A percentile compares a stretch with the other conserved stretches of the same genome.
Evolutionary conservation across 2,888 invertebrate genomes (phyloP).

Genomic region (Arrhopalites spinosus): DNA sequence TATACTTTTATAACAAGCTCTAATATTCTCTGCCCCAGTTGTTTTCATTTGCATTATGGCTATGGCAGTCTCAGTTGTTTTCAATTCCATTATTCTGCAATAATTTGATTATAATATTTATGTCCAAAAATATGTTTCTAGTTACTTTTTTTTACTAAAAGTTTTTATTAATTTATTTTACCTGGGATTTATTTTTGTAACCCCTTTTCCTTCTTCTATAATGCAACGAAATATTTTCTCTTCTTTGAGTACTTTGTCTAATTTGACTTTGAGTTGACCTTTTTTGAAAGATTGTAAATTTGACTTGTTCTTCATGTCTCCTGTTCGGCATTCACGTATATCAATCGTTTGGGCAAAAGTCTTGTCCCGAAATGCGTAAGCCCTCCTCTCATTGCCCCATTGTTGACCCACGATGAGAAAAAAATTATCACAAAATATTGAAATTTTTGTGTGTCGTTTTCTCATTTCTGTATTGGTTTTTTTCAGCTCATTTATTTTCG

Average conservation of each 20-base stretch:
- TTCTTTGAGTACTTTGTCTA: slow-evolving; percentile 40
- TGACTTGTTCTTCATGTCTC: slow-evolving; percentile 50
- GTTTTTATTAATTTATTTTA: too few relatives aligned
- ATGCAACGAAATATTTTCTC: slow-evolving; percentile 41
- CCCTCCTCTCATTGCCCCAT: slow-evolving; percentile 49
- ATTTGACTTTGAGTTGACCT: slow-evolving; percentile 36
- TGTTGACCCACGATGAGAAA: slow-evolving; percentile 44
- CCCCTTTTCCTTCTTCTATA: slow-evolving; percentile 17
- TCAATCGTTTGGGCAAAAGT: slow-evolving; percentile 47
- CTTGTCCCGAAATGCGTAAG: slow-evolving; percentile 50
- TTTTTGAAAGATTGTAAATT: too few relatives aligned
- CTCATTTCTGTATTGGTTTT: slow-evolving; percentile 42
- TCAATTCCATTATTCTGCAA: slow-evolving; percentile 44
- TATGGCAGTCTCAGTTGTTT: slow-evolving; percentile 51
- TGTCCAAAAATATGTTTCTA: too few relatives aligned
- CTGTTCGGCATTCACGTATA: slow-evolving; percentile 52
- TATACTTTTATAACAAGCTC: slow-evolving; percentile 51
- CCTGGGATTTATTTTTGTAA: slow-evolving; percentile 36
- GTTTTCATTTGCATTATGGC: slow-evolving; percentile 55
- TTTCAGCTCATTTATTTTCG: too few relatives aligned
- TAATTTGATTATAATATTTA: too few relatives aligned
- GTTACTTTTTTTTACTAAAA: too few relatives aligned
- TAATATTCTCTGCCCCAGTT: slow-evolving; percentile 55
- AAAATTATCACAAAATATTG: slow-evolving; percentile 42
- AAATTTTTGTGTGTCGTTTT: slow-evolving; percentile 35